These are phyloP conservation scores for Brachionus rotundiformis DNA, from an alignment of 1,140 invertebrate genomes.

Conservation along the genomic window DNA sequence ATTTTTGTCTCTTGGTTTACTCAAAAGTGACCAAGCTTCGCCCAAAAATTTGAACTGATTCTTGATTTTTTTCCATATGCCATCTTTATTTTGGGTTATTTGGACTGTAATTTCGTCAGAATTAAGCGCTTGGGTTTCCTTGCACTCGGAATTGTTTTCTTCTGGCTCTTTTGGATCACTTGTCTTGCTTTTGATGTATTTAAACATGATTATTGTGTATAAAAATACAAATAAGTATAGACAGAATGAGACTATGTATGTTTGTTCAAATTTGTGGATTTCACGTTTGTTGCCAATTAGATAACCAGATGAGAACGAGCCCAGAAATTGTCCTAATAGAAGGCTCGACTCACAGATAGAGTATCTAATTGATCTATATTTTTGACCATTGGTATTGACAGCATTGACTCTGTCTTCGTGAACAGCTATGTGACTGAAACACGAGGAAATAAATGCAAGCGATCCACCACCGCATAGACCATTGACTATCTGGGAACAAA, in stretches of 20 bases:
- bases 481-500: slow-evolving; percentile 38
- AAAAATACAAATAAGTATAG: slow-evolving; percentile 38
- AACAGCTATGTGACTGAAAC: slow-evolving; percentile 32
- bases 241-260: slow-evolving; percentile 28
- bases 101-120: background rate
- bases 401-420: slow-evolving; percentile 16
- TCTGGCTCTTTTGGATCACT: background rate
- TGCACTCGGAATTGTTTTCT: background rate
- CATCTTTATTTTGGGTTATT: background rate
- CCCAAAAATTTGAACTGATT: slow-evolving; percentile 21
- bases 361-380: slow-evolving; percentile 35
- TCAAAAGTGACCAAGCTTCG: slow-evolving; percentile 9
- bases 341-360: slow-evolving; percentile 18
- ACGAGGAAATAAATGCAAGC: slow-evolving; percentile 46
- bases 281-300: slow-evolving; percentile 24
- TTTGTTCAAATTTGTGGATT: slow-evolving; percentile 26
- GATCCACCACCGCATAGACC: slow-evolving; percentile 35
- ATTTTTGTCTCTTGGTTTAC: slow-evolving; percentile 28
- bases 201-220: slow-evolving; percentile 36
- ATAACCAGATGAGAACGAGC: slow-evolving; percentile 33
- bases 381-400: background rate
- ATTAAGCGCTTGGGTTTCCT: background rate
- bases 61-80: background rate
- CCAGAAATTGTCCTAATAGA: slow-evolving; percentile 43
- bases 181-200: slow-evolving; percentile 8